These are phyloP conservation scores for Nomada hirtipes DNA, from an alignment of 2,888 invertebrate species.

Conservation along the genomic window DNA sequence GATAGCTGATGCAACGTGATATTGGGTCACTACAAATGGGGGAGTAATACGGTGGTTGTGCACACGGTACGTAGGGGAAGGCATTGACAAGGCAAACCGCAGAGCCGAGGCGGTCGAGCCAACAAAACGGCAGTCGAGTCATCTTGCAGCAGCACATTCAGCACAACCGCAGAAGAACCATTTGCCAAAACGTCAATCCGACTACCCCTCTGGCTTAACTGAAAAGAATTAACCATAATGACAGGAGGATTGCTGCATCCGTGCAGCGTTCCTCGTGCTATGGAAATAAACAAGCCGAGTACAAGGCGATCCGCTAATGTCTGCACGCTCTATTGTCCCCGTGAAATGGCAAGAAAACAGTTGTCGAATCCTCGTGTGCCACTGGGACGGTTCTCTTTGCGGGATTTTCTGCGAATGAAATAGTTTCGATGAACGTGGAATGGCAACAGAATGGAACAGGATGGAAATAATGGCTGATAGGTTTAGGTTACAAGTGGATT, in stretches of 20 bases:
- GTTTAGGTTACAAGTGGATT: neutral
- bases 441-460: no score
- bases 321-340: neutral
- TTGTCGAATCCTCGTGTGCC: no score
- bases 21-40: constrained; percentile 75
- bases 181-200: constrained; percentile 58
- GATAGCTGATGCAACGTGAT: constrained; percentile 73
- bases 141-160: constrained; percentile 56
- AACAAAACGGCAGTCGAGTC: constrained; percentile 57
- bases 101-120: constrained; percentile 66
- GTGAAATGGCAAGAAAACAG: neutral
- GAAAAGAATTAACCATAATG: constrained; percentile 37
- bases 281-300: neutral
- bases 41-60: constrained; percentile 56
- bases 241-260: neutral
- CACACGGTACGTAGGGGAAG: constrained; percentile 53
- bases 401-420: neutral
- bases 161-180: constrained; percentile 52
- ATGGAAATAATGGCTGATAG: neutral
- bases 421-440: neutral
- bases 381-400: neutral
- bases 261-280: neutral
- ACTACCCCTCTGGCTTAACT: neutral
- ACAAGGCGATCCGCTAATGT: neutral
- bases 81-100: constrained; percentile 79